A percentile compares a stretch with the other conserved stretches of the same genome.
Evolutionary conservation across 2,888 invertebrate species (phyloP).

Genomic region (Clusia tigrina): DNA sequence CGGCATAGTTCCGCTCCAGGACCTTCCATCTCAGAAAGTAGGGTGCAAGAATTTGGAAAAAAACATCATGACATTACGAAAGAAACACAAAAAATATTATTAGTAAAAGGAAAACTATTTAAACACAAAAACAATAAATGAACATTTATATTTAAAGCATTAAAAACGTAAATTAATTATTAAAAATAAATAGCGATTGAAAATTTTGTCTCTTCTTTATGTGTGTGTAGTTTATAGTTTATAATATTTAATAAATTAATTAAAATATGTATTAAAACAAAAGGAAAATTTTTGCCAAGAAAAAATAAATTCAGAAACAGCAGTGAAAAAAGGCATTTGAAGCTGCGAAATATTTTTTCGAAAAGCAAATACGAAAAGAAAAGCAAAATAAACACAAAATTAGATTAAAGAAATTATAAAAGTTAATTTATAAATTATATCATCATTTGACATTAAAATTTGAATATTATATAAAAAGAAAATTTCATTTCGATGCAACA

Average conservation of each 20-base stretch:
- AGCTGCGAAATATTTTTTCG: background rate
- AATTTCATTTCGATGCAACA: background rate
- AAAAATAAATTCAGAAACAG: background rate
- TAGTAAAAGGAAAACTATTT: constrained; percentile 10
- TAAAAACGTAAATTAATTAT: constrained; percentile 14
- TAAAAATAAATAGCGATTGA: constrained; percentile 29
- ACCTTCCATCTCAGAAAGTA: too few species aligned
- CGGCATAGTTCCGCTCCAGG: too few species aligned
- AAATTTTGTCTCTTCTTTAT: constrained; percentile 41
- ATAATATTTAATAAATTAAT: constrained; percentile 26
- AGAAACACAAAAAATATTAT: constrained; percentile 10
- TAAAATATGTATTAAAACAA: constrained; percentile 12
- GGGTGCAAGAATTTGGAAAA: too few species aligned
- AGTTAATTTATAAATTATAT: background rate
- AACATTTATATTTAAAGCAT: constrained; percentile 15
- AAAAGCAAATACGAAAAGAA: background rate
- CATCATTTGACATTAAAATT: too few species aligned
- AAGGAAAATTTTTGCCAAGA: background rate
- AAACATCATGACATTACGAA: constrained; percentile 2
- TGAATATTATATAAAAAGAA: background rate
- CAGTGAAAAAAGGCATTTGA: background rate
- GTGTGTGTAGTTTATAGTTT: constrained; percentile 46
- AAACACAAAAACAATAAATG: constrained; percentile 11
- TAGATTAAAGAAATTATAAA: constrained; percentile 1
- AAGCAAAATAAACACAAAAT: background rate